Conservation (phyloP, 2,888 invertebrate genomes). For the Acholoe squamosa region DNA sequence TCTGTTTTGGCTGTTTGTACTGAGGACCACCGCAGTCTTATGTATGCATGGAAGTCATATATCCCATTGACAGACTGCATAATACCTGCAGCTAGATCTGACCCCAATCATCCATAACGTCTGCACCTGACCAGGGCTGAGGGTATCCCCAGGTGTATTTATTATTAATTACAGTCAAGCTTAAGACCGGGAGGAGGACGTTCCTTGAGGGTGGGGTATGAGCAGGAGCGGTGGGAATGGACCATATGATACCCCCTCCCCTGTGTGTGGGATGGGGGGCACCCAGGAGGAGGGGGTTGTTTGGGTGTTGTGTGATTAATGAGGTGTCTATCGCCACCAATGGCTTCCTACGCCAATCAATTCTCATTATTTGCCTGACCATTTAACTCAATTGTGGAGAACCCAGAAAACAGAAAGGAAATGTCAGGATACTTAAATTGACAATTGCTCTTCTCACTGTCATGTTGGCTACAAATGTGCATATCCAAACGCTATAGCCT, state of each 20-base stretch:
- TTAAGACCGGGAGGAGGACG: constrained; percentile 7
- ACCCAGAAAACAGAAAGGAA: not conserved
- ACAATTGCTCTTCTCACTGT: no score
- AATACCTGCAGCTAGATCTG: no score
- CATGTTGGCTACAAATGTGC: no score
- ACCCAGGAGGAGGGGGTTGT: not conserved
- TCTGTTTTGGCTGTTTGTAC: no score
- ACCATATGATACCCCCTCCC: not conserved
- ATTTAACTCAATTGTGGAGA: not conserved
- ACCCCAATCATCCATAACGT: no score
- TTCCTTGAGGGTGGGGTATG: not conserved
- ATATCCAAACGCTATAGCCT: no score
- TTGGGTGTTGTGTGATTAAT: not conserved
- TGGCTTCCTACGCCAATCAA: not conserved
- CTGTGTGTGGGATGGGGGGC: not conserved
- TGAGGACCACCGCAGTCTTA: no score
- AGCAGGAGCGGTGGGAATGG: constrained; percentile 23
- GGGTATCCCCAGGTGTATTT: constrained; percentile 28
- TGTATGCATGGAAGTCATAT: no score
- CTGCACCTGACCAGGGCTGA: not conserved
- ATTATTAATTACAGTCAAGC: not conserved
- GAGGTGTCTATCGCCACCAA: constrained; percentile 29
- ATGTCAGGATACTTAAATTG: no score
- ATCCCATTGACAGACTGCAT: no score
- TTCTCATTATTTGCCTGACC: constrained; percentile 34